Conservation (phyloP, 2,797 vertebrate species). For the Moxostoma hubbsi region DNA sequence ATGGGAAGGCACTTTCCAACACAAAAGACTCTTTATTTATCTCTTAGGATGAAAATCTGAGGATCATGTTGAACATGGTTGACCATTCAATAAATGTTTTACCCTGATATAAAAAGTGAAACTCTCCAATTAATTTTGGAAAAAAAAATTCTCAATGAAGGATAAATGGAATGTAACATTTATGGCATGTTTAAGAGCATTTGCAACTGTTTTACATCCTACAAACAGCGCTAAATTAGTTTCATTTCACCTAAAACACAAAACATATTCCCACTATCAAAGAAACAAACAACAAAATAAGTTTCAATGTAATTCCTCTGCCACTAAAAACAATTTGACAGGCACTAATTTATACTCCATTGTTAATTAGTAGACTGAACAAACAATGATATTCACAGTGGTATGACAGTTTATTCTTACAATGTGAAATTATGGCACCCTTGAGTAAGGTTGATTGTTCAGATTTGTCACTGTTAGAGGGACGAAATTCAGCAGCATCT, state of each 20-base stretch:
- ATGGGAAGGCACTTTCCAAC: slow-evolving; percentile 49
- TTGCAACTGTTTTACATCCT: not conserved
- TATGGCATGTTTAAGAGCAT: not conserved
- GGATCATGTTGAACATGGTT: not conserved
- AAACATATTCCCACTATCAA: no score
- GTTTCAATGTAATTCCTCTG: slow-evolving; percentile 64
- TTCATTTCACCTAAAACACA: not conserved
- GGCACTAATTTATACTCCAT: slow-evolving; percentile 70
- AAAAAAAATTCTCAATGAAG: not conserved
- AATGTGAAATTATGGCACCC: slow-evolving; percentile 41
- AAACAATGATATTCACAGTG: slow-evolving; percentile 45
- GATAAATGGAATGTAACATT: not conserved
- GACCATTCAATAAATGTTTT: slow-evolving; percentile 5
- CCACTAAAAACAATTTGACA: slow-evolving; percentile 65
- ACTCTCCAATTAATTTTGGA: not conserved
- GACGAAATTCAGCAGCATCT: slow-evolving; percentile 29
- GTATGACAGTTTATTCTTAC: slow-evolving; percentile 61
- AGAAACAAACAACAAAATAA: slow-evolving; percentile 22
- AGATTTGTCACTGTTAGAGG: slow-evolving; percentile 19
- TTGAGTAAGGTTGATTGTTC: slow-evolving; percentile 34
- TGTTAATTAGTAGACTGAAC: slow-evolving; percentile 57
- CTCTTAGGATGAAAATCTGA: not conserved
- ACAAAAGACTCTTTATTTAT: slow-evolving; percentile 6
- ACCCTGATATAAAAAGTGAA: slow-evolving; percentile 5
- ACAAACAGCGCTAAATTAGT: not conserved